A percentile compares a stretch with the other conserved stretches of the same genome.
Conservation (phyloP, 1,140 invertebrate genomes). For the Drosophila athabasca region DNA sequence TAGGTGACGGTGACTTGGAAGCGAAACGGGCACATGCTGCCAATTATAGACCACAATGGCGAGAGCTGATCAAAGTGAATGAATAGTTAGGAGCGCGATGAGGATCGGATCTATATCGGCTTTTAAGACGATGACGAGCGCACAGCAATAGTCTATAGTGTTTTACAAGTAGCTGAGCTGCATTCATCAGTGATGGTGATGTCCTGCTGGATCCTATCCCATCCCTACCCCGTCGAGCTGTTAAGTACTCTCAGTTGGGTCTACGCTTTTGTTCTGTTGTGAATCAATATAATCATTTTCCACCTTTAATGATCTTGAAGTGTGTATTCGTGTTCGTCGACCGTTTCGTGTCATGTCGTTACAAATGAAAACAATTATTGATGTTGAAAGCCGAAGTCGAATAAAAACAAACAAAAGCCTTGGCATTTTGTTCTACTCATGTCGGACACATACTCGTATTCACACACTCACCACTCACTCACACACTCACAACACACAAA, state of each 20-base stretch:
- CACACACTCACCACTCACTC: slow-evolving; percentile 1
- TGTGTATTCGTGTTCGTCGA: slow-evolving; percentile 43
- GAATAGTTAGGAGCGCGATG: slow-evolving; percentile 16
- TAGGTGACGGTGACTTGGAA: slow-evolving; percentile 34
- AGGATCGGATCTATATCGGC: slow-evolving; percentile 7
- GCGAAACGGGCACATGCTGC: slow-evolving; percentile 37
- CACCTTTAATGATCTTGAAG: slow-evolving; percentile 67
- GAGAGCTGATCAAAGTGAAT: slow-evolving; percentile 39
- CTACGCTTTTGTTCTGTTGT: slow-evolving; percentile 47
- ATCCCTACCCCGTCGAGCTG: slow-evolving; percentile 38
- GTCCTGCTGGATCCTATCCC: slow-evolving; percentile 1
- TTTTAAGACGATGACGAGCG: slow-evolving; percentile 34
- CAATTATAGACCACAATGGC: slow-evolving; percentile 58
- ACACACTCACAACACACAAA: slow-evolving; percentile 28
- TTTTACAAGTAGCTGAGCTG: slow-evolving; percentile 14
- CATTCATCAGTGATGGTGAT: slow-evolving; percentile 1
- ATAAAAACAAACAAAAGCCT: slow-evolving; percentile 61
- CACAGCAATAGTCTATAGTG: slow-evolving; percentile 7
- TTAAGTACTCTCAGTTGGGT: slow-evolving; percentile 62
- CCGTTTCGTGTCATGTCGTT: slow-evolving; percentile 60
- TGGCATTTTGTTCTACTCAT: slow-evolving; percentile 27
- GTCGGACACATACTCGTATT: slow-evolving; percentile 7
- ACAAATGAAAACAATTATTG: slow-evolving; percentile 78
- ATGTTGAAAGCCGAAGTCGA: slow-evolving; percentile 69
- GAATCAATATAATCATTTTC: slow-evolving; percentile 75